These are phyloP conservation scores for Portunus trituberculatus DNA, from an alignment of 1,140 invertebrate species.

Conservation along the genomic window DNA sequence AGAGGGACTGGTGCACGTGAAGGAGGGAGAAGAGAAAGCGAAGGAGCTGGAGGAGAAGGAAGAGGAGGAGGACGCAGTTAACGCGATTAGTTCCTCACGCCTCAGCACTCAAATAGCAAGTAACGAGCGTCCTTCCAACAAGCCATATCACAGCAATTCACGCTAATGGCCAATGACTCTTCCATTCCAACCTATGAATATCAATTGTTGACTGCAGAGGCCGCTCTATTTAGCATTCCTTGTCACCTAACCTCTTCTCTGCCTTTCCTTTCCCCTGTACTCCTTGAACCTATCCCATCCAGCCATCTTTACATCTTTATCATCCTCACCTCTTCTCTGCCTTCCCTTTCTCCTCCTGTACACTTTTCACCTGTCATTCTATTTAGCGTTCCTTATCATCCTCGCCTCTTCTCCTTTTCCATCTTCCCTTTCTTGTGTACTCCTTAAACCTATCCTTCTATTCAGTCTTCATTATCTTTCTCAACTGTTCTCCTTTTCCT, in stretches of 20 bases:
- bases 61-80: background rate
- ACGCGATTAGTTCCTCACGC: background rate
- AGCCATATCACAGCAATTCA: background rate
- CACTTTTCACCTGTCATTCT: too few species aligned
- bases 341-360: too few species aligned
- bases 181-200: background rate
- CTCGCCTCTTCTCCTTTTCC: too few species aligned
- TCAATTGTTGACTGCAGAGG: background rate
- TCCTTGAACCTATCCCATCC: too few species aligned
- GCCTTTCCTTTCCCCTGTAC: background rate
- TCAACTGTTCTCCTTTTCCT: too few species aligned
- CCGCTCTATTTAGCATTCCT: background rate
- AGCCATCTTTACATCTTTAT: too few species aligned
- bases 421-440: too few species aligned
- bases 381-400: too few species aligned
- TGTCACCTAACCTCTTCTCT: background rate
- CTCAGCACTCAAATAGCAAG: background rate
- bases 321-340: too few species aligned
- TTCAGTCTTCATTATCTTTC: too few species aligned
- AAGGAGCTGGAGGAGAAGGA: background rate
- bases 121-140: background rate
- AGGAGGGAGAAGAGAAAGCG: background rate
- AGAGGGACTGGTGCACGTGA: background rate
- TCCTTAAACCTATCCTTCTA: too few species aligned
- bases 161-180: background rate